Base-by-base conservation (phyloP, 2,888 invertebrate genomes). In the Chloromyia formosa region DNA sequence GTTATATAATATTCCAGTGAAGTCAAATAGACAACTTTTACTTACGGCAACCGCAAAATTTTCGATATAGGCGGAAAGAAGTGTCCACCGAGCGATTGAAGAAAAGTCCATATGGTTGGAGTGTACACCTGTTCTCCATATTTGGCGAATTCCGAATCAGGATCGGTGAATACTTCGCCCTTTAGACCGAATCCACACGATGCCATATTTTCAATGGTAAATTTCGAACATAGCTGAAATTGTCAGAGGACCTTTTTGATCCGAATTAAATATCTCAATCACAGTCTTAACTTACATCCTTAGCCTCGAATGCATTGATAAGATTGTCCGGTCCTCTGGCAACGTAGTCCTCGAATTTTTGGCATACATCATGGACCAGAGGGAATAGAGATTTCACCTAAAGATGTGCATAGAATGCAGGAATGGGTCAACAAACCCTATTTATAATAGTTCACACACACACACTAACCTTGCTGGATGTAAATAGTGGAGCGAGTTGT, bases 281-380 rank as follows among this genome's bases (percentile, higher is more conserved):
- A 42, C 16, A 1, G 9, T 12, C 18, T 60, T 4, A 49, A 66
- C 66, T 74, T 56, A 78, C 77, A 42, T 78, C 77, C 73, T 78
- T 78, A 2, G 77, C 75, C 58, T 78, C 78, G 58, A 78, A 78
- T 12, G 71, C 62, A 45, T 77, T 75, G n/a, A 58, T 42, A 58
- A 60, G 72, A 10, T 53, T 61, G 16, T 74, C 73, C 20, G 75
- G 71, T 2, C 74, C 72, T 7, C 62, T 40, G 14, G 76, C 76
- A 42, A 78, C 74, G 12, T 75, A 78, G n/a, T 76, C 74, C 27
- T 76, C 64, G 14, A 78, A 27, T 58, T 66, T 75, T 60, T 76
- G 66, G 22, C 75, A 73, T 61, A 75, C 54, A 12, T 75, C 69
- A 14, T 71, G 56, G 2, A 75, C 73, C 3, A 54, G 58, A 18